These are phyloP conservation scores for Dendroctonus ponderosae DNA, from an alignment of 1,140 invertebrate genomes.

Conservation along the genomic window DNA sequence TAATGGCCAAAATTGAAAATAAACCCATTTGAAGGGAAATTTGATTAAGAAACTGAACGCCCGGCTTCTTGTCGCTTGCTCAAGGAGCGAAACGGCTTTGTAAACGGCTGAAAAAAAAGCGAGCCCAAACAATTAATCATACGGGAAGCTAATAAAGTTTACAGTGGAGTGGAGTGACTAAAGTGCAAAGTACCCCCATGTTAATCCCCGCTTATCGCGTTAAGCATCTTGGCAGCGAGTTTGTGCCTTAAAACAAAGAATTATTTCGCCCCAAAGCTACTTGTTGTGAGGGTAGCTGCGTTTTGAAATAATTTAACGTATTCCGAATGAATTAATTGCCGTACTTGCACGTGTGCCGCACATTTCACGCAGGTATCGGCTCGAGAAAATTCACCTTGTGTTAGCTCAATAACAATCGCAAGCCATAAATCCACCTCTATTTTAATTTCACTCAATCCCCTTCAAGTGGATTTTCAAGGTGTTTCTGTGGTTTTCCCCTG, in stretches of 20 bases:
- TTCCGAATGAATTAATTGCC: conserved; percentile 23
- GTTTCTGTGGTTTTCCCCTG: not conserved
- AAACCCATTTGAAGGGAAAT: too few species aligned
- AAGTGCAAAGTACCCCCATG: conserved; percentile 30
- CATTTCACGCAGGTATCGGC: conserved; percentile 21
- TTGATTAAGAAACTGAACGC: too few species aligned
- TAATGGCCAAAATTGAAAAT: too few species aligned
- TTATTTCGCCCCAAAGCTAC: conserved; percentile 17
- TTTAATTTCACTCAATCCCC: not conserved
- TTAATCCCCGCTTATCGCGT: conserved; percentile 27
- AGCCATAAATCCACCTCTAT: not conserved
- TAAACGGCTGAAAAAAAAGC: not conserved
- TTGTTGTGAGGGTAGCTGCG: conserved; percentile 7
- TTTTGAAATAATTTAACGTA: conserved; percentile 13
- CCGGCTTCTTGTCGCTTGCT: too few species aligned
- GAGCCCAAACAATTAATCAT: conserved; percentile 23
- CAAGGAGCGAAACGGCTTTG: too few species aligned
- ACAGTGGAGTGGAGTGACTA: conserved; percentile 23
- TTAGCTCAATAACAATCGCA: not conserved
- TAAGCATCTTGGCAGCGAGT: conserved; percentile 20
- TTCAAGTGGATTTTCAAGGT: not conserved
- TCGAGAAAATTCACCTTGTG: conserved; percentile 1
- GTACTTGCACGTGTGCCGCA: conserved; percentile 26
- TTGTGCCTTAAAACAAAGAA: conserved; percentile 30
- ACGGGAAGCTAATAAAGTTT: conserved; percentile 21